Conservation (phyloP, 2,797 vertebrate species). For the Acrossocheilus wenchowensis region DNA sequence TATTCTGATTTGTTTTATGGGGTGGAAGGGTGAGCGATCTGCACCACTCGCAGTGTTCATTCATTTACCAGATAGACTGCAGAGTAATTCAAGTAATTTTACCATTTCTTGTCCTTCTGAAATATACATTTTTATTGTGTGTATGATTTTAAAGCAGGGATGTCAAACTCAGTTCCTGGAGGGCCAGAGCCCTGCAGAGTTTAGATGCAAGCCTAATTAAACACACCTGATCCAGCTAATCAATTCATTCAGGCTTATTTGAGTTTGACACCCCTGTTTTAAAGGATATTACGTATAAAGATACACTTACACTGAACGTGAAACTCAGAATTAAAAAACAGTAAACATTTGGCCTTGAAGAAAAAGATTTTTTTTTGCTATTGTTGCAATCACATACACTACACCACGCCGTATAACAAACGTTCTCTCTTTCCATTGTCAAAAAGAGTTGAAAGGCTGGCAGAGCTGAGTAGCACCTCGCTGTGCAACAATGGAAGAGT, state of each 20-base stretch:
- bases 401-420: not conserved
- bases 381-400: constrained; percentile 33
- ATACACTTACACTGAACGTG: not conserved
- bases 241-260: too few species aligned
- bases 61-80: not conserved
- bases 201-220: too few species aligned
- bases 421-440: constrained; percentile 43
- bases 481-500: constrained; percentile 65
- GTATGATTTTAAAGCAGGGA: not conserved
- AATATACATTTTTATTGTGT: not conserved
- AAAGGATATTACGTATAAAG: not conserved
- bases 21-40: too few species aligned
- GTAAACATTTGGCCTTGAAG: not conserved
- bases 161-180: too few species aligned
- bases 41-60: not conserved
- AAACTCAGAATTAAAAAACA: not conserved
- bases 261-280: too few species aligned
- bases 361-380: not conserved
- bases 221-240: too few species aligned
- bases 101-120: not conserved
- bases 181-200: too few species aligned
- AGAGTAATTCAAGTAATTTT: not conserved
- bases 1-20: not conserved
- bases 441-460: constrained; percentile 28
- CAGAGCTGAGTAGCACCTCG: constrained; percentile 34